Percentiles rank a stretch among this genome's conserved stretches.
Conservation (phyloP, 2,888 invertebrate genomes). For the Drosophila crucigera region DNA sequence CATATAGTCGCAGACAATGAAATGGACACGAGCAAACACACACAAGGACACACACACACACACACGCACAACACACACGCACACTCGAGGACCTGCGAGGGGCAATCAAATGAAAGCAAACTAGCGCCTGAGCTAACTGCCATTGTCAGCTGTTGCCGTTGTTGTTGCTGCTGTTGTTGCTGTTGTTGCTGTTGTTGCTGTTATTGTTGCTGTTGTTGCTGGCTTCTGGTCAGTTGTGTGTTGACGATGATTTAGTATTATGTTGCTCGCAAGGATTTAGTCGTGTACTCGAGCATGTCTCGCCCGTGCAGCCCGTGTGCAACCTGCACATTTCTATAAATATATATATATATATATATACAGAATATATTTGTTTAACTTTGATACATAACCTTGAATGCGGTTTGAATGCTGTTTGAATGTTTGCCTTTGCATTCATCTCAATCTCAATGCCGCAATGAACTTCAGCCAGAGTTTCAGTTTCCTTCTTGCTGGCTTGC, state of each 20-base stretch:
- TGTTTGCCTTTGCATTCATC: conserved; percentile 60
- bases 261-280: conserved; percentile 80
- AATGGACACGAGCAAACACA: conserved; percentile 36
- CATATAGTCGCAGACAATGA: conserved; percentile 48
- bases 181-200: conserved; percentile 8
- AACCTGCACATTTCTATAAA: conserved; percentile 21
- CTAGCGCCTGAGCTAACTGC: conserved; percentile 64
- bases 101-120: conserved; percentile 78
- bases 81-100: conserved; percentile 18
- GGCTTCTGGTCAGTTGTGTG: conserved; percentile 49
- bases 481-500: background rate
- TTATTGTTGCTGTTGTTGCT: conserved; percentile 13
- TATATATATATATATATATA: background rate
- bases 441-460: conserved; percentile 57
- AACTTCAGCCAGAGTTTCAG: conserved; percentile 19
- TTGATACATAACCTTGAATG: conserved; percentile 82
- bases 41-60: conserved; percentile 17
- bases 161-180: conserved; percentile 4
- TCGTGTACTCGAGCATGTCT: conserved; percentile 77
- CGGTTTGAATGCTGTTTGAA: conserved; percentile 73
- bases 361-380: conserved; percentile 72
- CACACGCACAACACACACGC: conserved; percentile 10
- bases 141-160: conserved; percentile 55
- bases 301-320: conserved; percentile 39
- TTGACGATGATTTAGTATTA: conserved; percentile 84